A percentile compares a stretch with the other conserved stretches of the same genome.
These are phyloP conservation scores for Trematocara unimaculatum DNA, from an alignment of 2,113 vertebrate species.

Conservation along the genomic window DNA sequence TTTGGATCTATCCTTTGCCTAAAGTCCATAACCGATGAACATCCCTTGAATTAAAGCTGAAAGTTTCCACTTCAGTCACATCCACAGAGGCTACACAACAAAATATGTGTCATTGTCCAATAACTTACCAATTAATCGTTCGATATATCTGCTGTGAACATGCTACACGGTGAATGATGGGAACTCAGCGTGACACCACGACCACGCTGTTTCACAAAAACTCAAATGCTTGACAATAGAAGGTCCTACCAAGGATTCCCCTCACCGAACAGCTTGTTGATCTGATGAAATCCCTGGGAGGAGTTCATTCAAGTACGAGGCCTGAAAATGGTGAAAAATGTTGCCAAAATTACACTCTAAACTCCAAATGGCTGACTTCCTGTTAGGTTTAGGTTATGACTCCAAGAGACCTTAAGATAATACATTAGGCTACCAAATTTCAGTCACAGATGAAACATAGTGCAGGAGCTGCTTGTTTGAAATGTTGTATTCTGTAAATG, in stretches of 20 bases:
- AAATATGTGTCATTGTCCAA: not conserved
- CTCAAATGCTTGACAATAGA: not conserved
- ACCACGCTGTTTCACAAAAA: not conserved
- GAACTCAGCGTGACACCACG: not conserved
- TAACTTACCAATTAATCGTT: not conserved
- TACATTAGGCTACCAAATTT: not conserved
- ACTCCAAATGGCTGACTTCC: not conserved
- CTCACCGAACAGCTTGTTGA: not conserved
- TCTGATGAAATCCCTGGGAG: not conserved
- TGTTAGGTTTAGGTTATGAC: not conserved
- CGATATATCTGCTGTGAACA: not conserved
- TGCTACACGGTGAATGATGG: not conserved
- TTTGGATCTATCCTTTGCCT: not conserved
- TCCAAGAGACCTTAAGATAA: not conserved
- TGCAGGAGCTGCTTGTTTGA: not conserved
- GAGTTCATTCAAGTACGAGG: not conserved
- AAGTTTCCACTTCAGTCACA: not conserved
- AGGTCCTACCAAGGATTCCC: not conserved
- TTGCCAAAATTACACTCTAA: accelerated
- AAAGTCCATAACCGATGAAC: not conserved
- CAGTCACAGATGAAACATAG: not conserved
- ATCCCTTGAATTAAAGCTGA: not conserved
- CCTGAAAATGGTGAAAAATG: not conserved
- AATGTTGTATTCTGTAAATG: not conserved
- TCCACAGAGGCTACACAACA: not conserved